These are phyloP conservation scores for Cyrtonyx montezumae DNA, from an alignment of 2,113 vertebrate genomes.

Conservation along the genomic window DNA sequence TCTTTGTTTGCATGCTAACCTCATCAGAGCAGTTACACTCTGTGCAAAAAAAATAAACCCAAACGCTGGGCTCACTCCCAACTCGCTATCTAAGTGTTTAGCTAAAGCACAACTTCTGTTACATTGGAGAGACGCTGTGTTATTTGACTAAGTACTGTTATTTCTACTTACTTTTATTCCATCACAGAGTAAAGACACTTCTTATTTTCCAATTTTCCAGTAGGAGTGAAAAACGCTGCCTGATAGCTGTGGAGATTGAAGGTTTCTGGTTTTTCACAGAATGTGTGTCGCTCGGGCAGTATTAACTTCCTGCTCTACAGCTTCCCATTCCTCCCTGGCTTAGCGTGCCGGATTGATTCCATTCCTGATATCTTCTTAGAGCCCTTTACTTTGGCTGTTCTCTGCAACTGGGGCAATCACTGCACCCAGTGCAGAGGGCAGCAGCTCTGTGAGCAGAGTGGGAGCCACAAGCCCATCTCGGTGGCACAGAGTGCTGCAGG, in stretches of 20 bases:
- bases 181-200: not conserved
- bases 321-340: constrained; percentile 6
- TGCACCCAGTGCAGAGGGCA: constrained; percentile 14
- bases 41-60: constrained; percentile 9
- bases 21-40: constrained; percentile 24
- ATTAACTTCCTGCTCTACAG: not conserved
- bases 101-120: constrained; percentile 13
- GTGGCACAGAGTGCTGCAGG: not conserved
- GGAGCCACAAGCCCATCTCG: not conserved
- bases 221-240: constrained; percentile 28
- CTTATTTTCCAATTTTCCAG: constrained; percentile 20
- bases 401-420: not conserved
- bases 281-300: not conserved
- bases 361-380: constrained; percentile 4
- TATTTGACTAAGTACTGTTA: constrained; percentile 41
- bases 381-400: not conserved
- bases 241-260: not conserved
- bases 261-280: constrained; percentile 34
- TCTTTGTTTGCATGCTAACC: constrained; percentile 21
- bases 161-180: constrained; percentile 46
- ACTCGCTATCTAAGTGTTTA: not conserved
- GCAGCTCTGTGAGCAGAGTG: not conserved
- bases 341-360: not conserved
- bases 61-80: constrained; percentile 29
- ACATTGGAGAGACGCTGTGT: not conserved